phyloP scores from a whole-genome alignment of 2,113 vertebrate genomes.

The Bombycilla garrulus region DNA sequence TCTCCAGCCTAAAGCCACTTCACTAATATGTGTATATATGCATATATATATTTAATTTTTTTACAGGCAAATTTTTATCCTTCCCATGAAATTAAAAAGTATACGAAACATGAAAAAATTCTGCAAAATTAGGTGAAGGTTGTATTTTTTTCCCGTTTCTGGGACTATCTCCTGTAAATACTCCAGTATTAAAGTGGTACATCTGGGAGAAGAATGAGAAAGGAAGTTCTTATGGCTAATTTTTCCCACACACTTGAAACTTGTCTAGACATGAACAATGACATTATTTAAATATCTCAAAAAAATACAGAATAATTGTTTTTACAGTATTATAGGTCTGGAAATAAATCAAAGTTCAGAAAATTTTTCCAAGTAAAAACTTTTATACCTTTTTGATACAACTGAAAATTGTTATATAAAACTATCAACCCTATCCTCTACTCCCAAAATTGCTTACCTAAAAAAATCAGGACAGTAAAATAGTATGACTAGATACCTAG shows the following conservation, averaged over 20 bases:
- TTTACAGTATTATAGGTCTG: background rate
- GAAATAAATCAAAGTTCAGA: background rate
- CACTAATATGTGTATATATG: background rate
- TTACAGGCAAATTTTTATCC: background rate
- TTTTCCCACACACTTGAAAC: background rate
- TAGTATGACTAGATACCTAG: background rate
- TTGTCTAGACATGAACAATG: background rate
- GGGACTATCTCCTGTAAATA: background rate
- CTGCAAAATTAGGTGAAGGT: background rate
- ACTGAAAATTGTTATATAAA: background rate
- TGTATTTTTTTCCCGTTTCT: background rate
- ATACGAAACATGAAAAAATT: background rate
- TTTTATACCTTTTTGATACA: fast-evolving
- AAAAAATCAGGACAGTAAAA: background rate
- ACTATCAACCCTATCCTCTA: background rate
- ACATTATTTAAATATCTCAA: background rate
- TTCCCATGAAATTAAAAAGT: background rate
- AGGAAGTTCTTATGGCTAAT: background rate
- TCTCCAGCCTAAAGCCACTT: background rate
- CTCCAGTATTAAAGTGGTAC: fast-evolving
- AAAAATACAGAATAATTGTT: background rate
- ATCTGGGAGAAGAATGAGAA: background rate
- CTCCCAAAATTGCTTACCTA: fast-evolving
- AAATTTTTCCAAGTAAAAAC: background rate
- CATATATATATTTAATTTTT: background rate